These are phyloP conservation scores for Carcina quercana DNA, from an alignment of 2,888 invertebrate genomes.

Conservation along the genomic window DNA sequence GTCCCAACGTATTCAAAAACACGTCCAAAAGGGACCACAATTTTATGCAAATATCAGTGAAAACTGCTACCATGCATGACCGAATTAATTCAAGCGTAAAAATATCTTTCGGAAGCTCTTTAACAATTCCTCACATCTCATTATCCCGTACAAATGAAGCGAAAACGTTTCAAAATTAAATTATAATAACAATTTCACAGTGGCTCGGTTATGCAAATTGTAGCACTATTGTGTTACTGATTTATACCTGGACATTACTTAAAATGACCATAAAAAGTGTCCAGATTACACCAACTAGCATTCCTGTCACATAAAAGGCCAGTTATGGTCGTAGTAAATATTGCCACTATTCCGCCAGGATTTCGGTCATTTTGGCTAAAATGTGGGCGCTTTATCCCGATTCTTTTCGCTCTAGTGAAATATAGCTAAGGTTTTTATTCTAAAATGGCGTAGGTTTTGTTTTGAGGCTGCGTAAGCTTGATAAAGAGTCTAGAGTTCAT, in stretches of 20 bases:
- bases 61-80: conserved; percentile 18
- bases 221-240: conserved; percentile 15
- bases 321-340: conserved; percentile 39
- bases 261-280: conserved; percentile 37
- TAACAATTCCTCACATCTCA: conserved; percentile 13
- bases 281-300: conserved; percentile 41
- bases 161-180: conserved; percentile 37
- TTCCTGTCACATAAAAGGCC: conserved; percentile 41
- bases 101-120: conserved; percentile 17
- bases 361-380: conserved; percentile 31
- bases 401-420: conserved; percentile 10
- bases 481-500: background rate
- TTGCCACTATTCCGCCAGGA: conserved; percentile 30
- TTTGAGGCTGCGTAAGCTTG: too few species aligned
- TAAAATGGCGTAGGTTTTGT: too few species aligned
- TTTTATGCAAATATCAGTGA: background rate
- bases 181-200: conserved; percentile 48
- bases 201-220: conserved; percentile 18
- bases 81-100: conserved; percentile 28
- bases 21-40: too few species aligned
- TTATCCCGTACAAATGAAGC: conserved; percentile 29
- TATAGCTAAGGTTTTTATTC: background rate
- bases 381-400: conserved; percentile 18
- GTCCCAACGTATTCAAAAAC: too few species aligned
- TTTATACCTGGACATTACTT: conserved; percentile 16